phyloP scores from a whole-genome alignment of 1,140 invertebrate genomes.

The Aphidius gifuensis region DNA sequence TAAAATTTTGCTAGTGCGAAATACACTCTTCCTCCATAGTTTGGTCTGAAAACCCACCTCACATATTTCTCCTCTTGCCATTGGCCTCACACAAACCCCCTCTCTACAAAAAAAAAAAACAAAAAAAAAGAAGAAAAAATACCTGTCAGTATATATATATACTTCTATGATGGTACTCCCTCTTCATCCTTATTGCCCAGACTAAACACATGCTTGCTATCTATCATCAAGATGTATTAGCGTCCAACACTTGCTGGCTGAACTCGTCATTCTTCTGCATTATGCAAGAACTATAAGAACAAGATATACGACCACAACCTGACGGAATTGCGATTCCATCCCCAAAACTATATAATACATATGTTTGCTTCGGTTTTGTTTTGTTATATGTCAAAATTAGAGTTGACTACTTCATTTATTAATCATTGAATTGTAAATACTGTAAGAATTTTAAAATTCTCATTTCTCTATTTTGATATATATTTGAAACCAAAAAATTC shows the following conservation, averaged over 20 bases:
- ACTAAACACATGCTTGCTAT: slow-evolving; percentile 54
- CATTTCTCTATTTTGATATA: too few relatives aligned
- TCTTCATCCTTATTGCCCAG: slow-evolving; percentile 45
- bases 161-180: slow-evolving; percentile 21
- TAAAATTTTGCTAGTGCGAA: slow-evolving; percentile 32
- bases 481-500: too few relatives aligned
- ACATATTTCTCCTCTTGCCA: slow-evolving; percentile 14
- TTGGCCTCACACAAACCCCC: too few relatives aligned
- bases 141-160: too few relatives aligned
- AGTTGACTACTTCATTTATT: not conserved
- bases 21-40: slow-evolving; percentile 40
- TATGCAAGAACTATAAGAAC: slow-evolving; percentile 44
- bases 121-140: too few relatives aligned
- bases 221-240: slow-evolving; percentile 57
- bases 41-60: slow-evolving; percentile 26
- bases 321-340: slow-evolving; percentile 14
- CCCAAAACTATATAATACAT: too few relatives aligned
- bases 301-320: not conserved
- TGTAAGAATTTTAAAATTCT: too few relatives aligned
- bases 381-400: too few relatives aligned
- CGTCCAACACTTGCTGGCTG: slow-evolving; percentile 51
- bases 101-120: too few relatives aligned
- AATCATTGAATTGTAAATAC: not conserved
- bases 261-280: slow-evolving; percentile 50
- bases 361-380: too few relatives aligned